Evolutionary conservation across 2,888 invertebrate genomes (phyloP), one percentile per base, ranked within the genome.

Genomic region (Andrena flavipes): DNA sequence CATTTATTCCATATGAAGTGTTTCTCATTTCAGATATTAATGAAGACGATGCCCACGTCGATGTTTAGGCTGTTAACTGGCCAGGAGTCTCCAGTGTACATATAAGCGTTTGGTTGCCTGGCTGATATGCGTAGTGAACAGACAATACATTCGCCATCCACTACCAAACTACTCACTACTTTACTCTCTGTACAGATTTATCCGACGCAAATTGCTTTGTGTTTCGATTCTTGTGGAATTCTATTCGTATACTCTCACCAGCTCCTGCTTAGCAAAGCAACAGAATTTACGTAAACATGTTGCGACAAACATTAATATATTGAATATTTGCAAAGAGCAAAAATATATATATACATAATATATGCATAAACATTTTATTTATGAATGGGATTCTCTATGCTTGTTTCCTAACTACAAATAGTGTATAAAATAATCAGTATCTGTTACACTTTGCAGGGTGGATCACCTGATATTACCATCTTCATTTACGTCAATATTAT

Each of bases 1-100:
- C 23, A 35, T 20, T 49, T 62, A 33, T 35, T 33, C 49, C 6
- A n/a, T 54, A 68, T 13, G 10, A 56, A 65, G 79, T 20, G 29
- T 74, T 59, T 80, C 84, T 77, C 84, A 85, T 95, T 96, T 48
- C 96, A 99, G 99, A 99, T 99, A 91, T 96, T 99, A 91, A 99
- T 99, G 99, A 99, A 99, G 95, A 99, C 99, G 82, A 99, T 99
- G 99, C 99, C 99, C 91, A 99, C 99, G 88, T 99, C 99, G 88
- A 99, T 99, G 99, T 99, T 99, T 96, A 97, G 99, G 92, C 96
- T 99, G 94, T 95, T 99, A 93, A 99, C 99, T 90, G 99, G 99
- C 82, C 99, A 99, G 95, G 99, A 99, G 95, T 98, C 98, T 94
- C 99, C 99, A 90, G 97, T 99, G 95, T 99, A 99, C 95, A 99